Evolutionary conservation across 2,113 vertebrate species (phyloP).

Genomic region (Callopanchax toddi): DNA sequence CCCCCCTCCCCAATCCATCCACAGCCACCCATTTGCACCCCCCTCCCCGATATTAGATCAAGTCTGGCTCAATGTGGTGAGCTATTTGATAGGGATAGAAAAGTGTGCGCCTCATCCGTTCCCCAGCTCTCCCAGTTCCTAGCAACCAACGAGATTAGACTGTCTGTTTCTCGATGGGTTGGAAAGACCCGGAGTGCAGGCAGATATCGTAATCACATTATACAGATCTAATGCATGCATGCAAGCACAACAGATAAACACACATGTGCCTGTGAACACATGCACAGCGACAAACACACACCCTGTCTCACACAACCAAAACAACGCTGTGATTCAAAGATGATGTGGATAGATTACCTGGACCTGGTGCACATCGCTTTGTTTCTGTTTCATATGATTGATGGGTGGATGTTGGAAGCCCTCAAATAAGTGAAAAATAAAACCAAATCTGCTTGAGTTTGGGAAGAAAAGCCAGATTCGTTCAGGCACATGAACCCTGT

Average conservation of each 20-base stretch:
- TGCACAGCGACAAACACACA: background rate
- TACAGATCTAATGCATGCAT: conserved; percentile 59
- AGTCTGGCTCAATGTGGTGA: conserved; percentile 51
- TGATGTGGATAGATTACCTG: conserved; percentile 2
- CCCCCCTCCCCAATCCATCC: no score
- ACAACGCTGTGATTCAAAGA: conserved; percentile 21
- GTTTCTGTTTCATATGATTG: background rate
- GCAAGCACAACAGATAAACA: conserved; percentile 45
- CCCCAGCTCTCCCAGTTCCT: conserved; percentile 63
- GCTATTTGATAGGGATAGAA: conserved; percentile 54
- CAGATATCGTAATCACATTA: conserved; percentile 66
- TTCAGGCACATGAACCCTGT: conserved; percentile 20
- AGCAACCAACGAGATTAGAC: conserved; percentile 74
- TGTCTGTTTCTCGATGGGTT: conserved; percentile 58
- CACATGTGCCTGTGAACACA: conserved; percentile 17
- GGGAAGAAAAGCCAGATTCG: background rate
- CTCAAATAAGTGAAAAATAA: background rate
- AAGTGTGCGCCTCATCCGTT: conserved; percentile 58
- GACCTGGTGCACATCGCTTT: background rate
- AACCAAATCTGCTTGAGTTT: background rate
- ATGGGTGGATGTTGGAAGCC: background rate
- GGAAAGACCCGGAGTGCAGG: conserved; percentile 55
- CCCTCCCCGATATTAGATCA: conserved; percentile 61
- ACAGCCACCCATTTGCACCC: conserved; percentile 40
- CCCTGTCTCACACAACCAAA: conserved; percentile 1